Evolutionary conservation across 2,113 vertebrate species (phyloP), one percentile per base, ranked within the genome.

Genomic region (Nestor notabilis): DNA sequence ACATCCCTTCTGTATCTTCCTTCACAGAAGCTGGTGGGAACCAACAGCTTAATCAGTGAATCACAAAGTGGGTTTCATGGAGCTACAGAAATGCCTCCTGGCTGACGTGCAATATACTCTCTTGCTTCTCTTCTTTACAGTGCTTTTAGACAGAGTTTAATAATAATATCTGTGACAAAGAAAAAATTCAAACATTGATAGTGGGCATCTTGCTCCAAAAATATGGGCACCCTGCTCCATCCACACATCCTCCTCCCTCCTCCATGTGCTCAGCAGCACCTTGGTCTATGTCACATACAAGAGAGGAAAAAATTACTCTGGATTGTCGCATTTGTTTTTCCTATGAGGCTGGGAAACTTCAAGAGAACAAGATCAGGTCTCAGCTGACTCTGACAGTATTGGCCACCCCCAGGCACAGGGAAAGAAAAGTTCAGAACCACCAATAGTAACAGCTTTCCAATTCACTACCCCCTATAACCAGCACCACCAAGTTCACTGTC

Each of bases 41-140:
- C 46, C 80, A 96, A 39, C 19, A 71, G n/a, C 6, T 66, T 53
- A 28, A 81, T 37, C 84, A 70, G 37, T 58, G 50, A 83, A 70
- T 74, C 69, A 81, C 41, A 33, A 83, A 50, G 64, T 18, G 5
- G 28, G 24, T 83, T 92, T 89, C 43, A 46, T 1, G 4, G 28
- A 92, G 28, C 28, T 86, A 90, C 28, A 75, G 53, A 94, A 89
- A 53, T 10, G 55, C 50, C 81, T 28, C 39, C 75, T 3, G 1
- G 43, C 4, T 89, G 53, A 64, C 11, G 11, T 6, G 5, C 71
- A 90, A 43, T n/a, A 63, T 17, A 17, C 31, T 65, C 72, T 65
- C 78, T 74, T 66, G 8, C 23, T 92, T 83, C 63, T 77, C 41
- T 64, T 79, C 75, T 83, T 95, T 63, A 74, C n/a, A 86, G 58